phyloP scores from a whole-genome alignment of 2,888 invertebrate species.

The Apamea crenata region DNA sequence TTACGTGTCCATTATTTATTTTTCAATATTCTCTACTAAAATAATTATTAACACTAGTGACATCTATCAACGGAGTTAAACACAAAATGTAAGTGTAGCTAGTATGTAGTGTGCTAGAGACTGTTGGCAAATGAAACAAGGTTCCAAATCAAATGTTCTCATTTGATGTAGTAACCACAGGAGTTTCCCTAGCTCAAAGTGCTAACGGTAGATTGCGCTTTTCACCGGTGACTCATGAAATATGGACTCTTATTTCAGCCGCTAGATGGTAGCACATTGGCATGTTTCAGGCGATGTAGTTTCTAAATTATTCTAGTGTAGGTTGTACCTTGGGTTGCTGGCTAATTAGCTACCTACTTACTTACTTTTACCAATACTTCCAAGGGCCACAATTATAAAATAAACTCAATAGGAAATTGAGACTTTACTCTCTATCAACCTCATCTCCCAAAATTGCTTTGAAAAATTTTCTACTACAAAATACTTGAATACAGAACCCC shows the following conservation, averaged over 20 bases:
- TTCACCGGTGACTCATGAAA: conserved; percentile 1
- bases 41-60: neutral
- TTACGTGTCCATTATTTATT: neutral
- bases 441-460: neutral
- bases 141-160: neutral
- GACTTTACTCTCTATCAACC: neutral
- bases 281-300: neutral
- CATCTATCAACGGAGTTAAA: conserved; percentile 9
- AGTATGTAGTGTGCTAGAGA: neutral
- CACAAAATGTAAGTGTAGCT: neutral
- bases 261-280: conserved; percentile 7
- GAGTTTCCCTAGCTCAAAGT: neutral
- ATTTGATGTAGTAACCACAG: neutral
- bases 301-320: neutral
- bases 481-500: neutral
- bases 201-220: conserved; percentile 24
- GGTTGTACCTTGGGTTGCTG: neutral
- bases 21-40: neutral
- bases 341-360: neutral
- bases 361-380: no score
- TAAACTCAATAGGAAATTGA: neutral
- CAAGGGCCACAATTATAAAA: neutral
- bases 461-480: neutral
- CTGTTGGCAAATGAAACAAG: neutral
- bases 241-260: neutral